Evolutionary conservation across 2,797 vertebrate species (phyloP), one percentile per base, ranked within the genome.

Genomic region (Pseudomugil tenellus): DNA sequence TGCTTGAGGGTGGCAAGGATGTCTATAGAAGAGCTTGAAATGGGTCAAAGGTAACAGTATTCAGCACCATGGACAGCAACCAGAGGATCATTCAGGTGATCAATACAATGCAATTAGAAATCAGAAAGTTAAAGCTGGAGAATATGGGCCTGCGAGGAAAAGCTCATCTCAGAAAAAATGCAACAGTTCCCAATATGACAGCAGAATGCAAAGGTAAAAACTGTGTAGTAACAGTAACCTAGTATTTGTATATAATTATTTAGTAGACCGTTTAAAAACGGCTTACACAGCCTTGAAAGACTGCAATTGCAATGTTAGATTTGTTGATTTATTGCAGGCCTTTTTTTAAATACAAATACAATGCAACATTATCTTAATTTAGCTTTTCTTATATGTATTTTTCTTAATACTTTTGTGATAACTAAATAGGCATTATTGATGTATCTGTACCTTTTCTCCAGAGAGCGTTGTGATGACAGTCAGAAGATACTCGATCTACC

Each of bases 381-480:
- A 7, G 2, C 2, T 43, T 43, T n/a, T 19, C 39, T 6, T 41
- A 11, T 46, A 21, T 9, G 19, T n/a, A 1, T 21, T 46, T 21
- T 43, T 4, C 7, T 43, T 35, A 58, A 13, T 34, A 32, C 6
- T 23, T 57, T 35, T 2, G 0, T 57, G 1, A 21, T 21, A 13
- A n/a, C 1, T 55, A 23, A 25, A 57, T 71, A 84, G 29, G 70
- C 67, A 72, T 29, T 3, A 67, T 28, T 46, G 61, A 17, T 26
- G 21, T 29, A 58, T 32, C 58, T 16, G 17, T 48, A 6, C 59
- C 13, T 79, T 7, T 59, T 34, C 12, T 58, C 28, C 82, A 96
- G 95, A 90, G 19, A 87, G 92, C 25, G 55, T 91, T 67, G 94
- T 96, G 91, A 96, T 96, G 96, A 96, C 94, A 0, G 95, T 96